Base-by-base conservation (phyloP, 2,797 vertebrate genomes). In the Myiothlypis chrysogaster region DNA sequence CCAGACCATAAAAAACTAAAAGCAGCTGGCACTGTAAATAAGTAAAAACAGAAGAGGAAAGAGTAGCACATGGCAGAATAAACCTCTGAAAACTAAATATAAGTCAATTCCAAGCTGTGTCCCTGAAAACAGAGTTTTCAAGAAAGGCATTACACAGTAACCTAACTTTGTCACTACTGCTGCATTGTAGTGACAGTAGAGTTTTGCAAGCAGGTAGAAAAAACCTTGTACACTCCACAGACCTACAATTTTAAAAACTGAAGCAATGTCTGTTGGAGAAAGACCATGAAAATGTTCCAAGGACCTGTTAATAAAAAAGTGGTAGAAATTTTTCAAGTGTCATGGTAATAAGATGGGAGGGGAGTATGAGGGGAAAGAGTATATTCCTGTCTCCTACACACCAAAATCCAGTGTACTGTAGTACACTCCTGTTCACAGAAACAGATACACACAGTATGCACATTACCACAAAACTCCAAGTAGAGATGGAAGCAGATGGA, bases 381-480 rank as follows among this genome's bases (percentile, higher is more conserved):
- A 50, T 22, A 44, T 46, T 79, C 56, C 30, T 70, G 12, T 52
- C 46, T 63, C 28, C 49, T 43, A 56, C 23, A 61, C 12, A 55
- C 30, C 30, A 44, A 37, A 84, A 55, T 14, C 0, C 0, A 71
- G 11, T 0, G 0, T 17, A 47, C 14, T 14, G 2, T 18, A 63
- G 16, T 14, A 68, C 46, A 39, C 7, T n/a, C 21, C 8, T 27
- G 39, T 53, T 86, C 47, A 68, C 34, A 81, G 61, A 64, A 81
- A 53, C 8, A 57, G 7, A 90, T 8, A 49, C 1, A 65, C 20
- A 63, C 9, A 37, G 18, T 46, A 63, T 44, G 9, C 17, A 35
- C 0, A 0, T 27, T 47, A 52, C 34, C 28, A 63, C 24, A 63
- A 56, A 79, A 93, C 8, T 65, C 23, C 59, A 71, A 70, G 52